Evolutionary conservation across 92 coral and sea anemone genomes (phyloP), one percentile per base, ranked within the genome.

Genomic region (Porites evermanni): DNA sequence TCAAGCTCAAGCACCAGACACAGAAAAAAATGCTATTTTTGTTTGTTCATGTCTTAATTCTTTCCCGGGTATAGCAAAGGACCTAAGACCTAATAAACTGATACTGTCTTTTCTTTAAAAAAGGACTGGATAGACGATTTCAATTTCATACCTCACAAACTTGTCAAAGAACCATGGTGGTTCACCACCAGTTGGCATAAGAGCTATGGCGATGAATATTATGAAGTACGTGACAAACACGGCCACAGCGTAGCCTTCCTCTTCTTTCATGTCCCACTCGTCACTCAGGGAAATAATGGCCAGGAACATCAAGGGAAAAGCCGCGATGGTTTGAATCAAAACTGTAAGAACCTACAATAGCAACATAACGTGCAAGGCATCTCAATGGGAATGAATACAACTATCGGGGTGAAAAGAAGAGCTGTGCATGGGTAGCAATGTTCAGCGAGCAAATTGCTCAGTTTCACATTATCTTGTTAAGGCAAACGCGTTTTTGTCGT

Each of bases 271-370:
- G 38, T 83, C 53, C 89, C 93, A 74, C 16, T 12, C 4, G 58
- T 81, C 88, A 44, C 29, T 83, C 68, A 90, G 17, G 61, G 92
- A 88, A 20, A 88, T 44, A 16, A 90, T 66, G 7, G 98, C 98
- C 14, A 94, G 86, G 38, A 94, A 79, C 86, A 94, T 74, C 53
- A 94, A 67, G 14, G 98, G 98, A 4, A 94, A 88, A 17, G 91
- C 98, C 12, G 93, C 93, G 20, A 92, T 69, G 58, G 95, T 93
- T 71, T 94, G 98, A 50, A 94, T 91, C 51, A 94, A 56, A 70
- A 94, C 38, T 17, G 93, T 78, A 1, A 93, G 54, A 26, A 94
- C 54, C 98, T 94, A 77, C 8, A 80, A 52, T 21, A 74, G 19
- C 18, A 85, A 72, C 44, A 80, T 0, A 38, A 38, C 0, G 47